These are phyloP conservation scores for Nephrotoma flavescens DNA, from an alignment of 2,888 invertebrate genomes.

Conservation along the genomic window DNA sequence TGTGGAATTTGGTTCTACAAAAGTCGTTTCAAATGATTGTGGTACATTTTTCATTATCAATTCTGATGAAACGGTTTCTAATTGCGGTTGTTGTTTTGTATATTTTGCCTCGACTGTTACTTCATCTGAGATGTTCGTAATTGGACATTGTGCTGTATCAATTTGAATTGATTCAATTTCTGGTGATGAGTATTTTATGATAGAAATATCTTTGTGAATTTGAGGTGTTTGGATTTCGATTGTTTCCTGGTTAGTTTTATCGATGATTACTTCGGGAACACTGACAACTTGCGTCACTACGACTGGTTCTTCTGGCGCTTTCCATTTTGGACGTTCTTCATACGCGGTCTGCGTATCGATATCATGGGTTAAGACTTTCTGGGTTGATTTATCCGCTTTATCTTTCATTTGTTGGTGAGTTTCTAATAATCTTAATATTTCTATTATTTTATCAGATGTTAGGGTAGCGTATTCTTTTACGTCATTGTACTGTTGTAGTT, in stretches of 20 bases:
- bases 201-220: not conserved
- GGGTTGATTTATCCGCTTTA: not conserved
- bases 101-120: slow-evolving; percentile 61
- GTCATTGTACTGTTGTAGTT: slow-evolving; percentile 34
- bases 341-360: slow-evolving; percentile 53
- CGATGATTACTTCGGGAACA: not conserved
- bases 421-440: slow-evolving; percentile 40
- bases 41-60: slow-evolving; percentile 57
- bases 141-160: slow-evolving; percentile 36
- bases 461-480: slow-evolving; percentile 32
- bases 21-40: slow-evolving; percentile 64
- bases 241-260: not conserved
- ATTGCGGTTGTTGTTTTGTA: slow-evolving; percentile 37
- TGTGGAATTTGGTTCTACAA: slow-evolving; percentile 69
- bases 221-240: slow-evolving; percentile 1
- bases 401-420: slow-evolving; percentile 36
- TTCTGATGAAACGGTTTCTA: slow-evolving; percentile 43
- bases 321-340: slow-evolving; percentile 1
- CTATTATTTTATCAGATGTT: slow-evolving; percentile 40
- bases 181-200: slow-evolving; percentile 14
- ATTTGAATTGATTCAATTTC: slow-evolving; percentile 58
- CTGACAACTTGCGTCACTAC: not conserved
- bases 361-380: slow-evolving; percentile 16
- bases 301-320: not conserved
- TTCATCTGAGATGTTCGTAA: slow-evolving; percentile 34